phyloP scores from a whole-genome alignment of 2,888 invertebrate genomes.

The Galerucella calmariensis region DNA sequence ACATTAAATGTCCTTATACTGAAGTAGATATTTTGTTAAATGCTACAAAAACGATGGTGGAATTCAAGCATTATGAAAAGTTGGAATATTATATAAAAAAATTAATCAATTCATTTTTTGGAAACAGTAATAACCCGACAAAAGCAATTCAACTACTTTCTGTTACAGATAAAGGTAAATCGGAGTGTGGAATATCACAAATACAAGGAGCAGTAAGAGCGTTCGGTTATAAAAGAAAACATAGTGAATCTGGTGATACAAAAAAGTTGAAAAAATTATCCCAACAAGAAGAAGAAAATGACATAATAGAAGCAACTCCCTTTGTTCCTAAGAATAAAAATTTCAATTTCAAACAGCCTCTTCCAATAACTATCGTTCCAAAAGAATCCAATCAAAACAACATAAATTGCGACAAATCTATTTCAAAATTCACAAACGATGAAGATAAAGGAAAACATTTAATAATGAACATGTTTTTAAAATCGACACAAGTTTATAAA shows the following conservation, averaged over 20 bases:
- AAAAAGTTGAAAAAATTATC: constrained; percentile 12
- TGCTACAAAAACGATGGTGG: constrained; percentile 66
- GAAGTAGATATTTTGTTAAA: constrained; percentile 67
- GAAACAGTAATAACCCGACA: constrained; percentile 47
- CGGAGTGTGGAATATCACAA: constrained; percentile 56
- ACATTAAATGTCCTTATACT: constrained; percentile 67
- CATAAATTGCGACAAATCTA: constrained; percentile 29
- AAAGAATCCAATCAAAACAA: constrained; percentile 31
- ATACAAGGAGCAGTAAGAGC: constrained; percentile 63
- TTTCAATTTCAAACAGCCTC: constrained; percentile 44
- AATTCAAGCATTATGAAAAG: constrained; percentile 68
- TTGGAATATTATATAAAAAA: constrained; percentile 64
- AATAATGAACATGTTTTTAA: constrained; percentile 62
- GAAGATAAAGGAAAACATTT: constrained; percentile 58
- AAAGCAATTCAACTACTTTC: constrained; percentile 30
- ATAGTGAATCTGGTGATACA: constrained; percentile 50
- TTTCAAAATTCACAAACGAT: constrained; percentile 50
- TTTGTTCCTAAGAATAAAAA: constrained; percentile 10
- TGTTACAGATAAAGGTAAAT: constrained; percentile 40
- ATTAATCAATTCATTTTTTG: constrained; percentile 55
- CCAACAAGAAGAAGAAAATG: constrained; percentile 19
- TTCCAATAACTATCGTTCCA: constrained; percentile 41
- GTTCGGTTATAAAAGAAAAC: constrained; percentile 63
- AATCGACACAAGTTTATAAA: constrained; percentile 55
- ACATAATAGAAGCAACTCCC: constrained; percentile 35